These are phyloP conservation scores for Athene noctua DNA, from an alignment of 2,113 vertebrate species.

Conservation along the genomic window DNA sequence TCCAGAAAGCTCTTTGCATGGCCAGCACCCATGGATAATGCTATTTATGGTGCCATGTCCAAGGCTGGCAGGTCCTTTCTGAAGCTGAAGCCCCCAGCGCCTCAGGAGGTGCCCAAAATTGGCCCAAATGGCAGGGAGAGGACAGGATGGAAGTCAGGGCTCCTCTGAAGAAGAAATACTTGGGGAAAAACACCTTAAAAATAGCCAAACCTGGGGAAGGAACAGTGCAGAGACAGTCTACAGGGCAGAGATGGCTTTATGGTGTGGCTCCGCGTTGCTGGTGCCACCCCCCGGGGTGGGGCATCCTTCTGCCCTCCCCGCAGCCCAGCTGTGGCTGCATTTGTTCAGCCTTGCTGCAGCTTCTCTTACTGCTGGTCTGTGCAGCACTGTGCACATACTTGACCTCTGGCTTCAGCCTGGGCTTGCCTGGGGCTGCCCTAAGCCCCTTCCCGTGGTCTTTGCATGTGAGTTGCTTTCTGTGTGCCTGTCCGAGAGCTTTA, in stretches of 20 bases:
- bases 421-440: not conserved
- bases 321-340: not conserved
- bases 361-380: not conserved
- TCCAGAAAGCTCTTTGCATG: not conserved
- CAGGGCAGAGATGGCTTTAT: not conserved
- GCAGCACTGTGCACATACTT: rapidly evolving
- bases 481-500: not conserved
- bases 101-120: not conserved
- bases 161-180: not conserved
- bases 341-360: not conserved
- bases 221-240: not conserved
- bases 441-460: not conserved
- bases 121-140: not conserved
- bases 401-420: not conserved
- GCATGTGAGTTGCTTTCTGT: not conserved
- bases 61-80: not conserved
- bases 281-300: not conserved
- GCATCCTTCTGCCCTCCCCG: not conserved
- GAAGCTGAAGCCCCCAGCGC: rapidly evolving
- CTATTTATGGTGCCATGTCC: not conserved
- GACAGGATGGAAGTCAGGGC: not conserved
- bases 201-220: not conserved
- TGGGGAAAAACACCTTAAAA: not conserved
- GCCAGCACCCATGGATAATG: rapidly evolving
- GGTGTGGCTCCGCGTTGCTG: not conserved